Base-by-base conservation (phyloP, 2,113 vertebrate species). In the Bettongia penicillata region DNA sequence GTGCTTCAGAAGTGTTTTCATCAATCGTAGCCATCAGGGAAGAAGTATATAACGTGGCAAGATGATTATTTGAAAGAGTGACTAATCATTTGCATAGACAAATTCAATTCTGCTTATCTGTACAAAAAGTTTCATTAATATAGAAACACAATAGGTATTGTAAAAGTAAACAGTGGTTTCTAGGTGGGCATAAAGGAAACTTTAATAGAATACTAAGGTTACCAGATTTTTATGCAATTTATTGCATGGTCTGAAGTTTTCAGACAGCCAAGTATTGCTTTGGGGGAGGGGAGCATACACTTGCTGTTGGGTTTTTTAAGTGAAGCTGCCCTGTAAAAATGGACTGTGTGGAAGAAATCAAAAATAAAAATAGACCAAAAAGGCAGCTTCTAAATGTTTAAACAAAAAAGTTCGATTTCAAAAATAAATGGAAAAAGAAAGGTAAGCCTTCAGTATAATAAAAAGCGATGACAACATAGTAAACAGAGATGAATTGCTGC, bases 381-480 rank as follows among this genome's bases (percentile, higher is more conserved):
- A 95, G 26, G 10, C 84, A 0, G 0, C 49, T 7, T 68, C 48
- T 92, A 91, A 53, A 5, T 51, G 51, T 89, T 77, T 68, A 55
- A 53, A 9, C n/a, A 57, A 89, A 37, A 94, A 93, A 8, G 93
- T 91, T 89, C 1, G 3, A 25, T 91, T 95, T 53, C 7, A 11
- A 90, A 96, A 52, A 92, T 43, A 55, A 94, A 61, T 92, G 61
- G 25, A 1, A 48, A 61, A 90, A 89, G 4, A 96, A 95, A 90
- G 26, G 51, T 57, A 91, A 93, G 47, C 47, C 9, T 26, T 53
- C 3, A 25, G 2, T 94, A 3, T 90, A 53, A 92, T 57, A 61
- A 94, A 95, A 96, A 94, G 0, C 55, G 84, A 95, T 50, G 53
- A 61, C 3, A 90, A 93, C 43, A 93, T 51, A 94, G 52, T 94